Evolutionary conservation across 2,113 vertebrate species (phyloP).

Genomic region (Pipra filicauda): DNA sequence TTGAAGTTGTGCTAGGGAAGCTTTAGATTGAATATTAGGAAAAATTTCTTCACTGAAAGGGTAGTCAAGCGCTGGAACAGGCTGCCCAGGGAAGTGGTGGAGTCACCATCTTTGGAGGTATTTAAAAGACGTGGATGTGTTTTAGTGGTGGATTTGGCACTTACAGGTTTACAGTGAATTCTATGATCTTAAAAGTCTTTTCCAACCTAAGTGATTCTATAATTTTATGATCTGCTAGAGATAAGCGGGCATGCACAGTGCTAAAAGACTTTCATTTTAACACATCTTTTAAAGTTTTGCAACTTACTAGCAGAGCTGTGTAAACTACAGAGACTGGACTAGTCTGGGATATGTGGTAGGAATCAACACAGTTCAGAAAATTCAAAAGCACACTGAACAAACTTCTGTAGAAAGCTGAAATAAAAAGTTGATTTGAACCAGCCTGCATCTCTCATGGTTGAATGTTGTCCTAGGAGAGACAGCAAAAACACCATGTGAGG

Average conservation of each 20-base stretch:
- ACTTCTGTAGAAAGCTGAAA: neutral
- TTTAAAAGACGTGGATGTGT: neutral
- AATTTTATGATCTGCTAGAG: neutral
- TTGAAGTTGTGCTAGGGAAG: neutral
- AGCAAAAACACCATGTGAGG: neutral
- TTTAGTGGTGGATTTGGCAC: neutral
- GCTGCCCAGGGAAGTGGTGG: neutral
- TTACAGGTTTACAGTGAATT: neutral
- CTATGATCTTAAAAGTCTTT: neutral
- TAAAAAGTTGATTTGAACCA: neutral
- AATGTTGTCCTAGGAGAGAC: neutral
- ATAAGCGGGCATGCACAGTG: neutral
- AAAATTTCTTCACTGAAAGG: neutral
- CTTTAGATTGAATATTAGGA: neutral
- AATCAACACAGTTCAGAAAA: neutral
- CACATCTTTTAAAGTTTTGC: neutral
- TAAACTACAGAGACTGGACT: neutral
- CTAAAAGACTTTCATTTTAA: neutral
- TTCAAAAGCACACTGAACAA: neutral
- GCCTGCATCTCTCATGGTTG: neutral
- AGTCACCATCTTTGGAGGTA: neutral
- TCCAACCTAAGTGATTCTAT: neutral
- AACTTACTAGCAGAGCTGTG: neutral
- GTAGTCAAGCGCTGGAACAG: neutral
- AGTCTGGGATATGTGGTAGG: fast-evolving